Evolutionary conservation across 2,797 vertebrate species (phyloP).

Genomic region (Cyprinella venusta): DNA sequence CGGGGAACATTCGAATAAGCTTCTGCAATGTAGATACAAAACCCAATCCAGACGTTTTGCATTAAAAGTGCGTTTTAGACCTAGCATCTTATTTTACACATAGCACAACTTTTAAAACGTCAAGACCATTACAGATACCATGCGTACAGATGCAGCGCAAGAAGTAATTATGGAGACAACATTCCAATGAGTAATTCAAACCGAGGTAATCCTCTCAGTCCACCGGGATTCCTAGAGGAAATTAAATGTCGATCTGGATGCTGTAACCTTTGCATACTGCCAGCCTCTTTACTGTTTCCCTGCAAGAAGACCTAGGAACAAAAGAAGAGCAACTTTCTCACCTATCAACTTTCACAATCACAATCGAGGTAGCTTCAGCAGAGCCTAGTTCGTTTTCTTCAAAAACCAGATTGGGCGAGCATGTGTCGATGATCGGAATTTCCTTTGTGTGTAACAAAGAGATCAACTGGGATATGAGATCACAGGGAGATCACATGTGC

Average conservation of each 20-base stretch:
- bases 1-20: slow-evolving; percentile 73
- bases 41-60: slow-evolving; percentile 25
- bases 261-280: slow-evolving; percentile 47
- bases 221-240: slow-evolving; percentile 38
- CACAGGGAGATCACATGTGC: slow-evolving; percentile 59
- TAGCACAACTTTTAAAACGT: background rate
- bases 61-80: slow-evolving; percentile 50
- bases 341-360: slow-evolving; percentile 65
- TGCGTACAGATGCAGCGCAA: slow-evolving; percentile 1
- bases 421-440: slow-evolving; percentile 52
- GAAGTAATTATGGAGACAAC: slow-evolving; percentile 37
- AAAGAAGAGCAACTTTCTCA: slow-evolving; percentile 56
- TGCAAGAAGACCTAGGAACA: slow-evolving; percentile 46
- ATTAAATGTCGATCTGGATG: slow-evolving; percentile 50
- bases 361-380: slow-evolving; percentile 46
- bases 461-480: slow-evolving; percentile 45
- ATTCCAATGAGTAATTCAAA: slow-evolving; percentile 31
- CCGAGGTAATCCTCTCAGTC: slow-evolving; percentile 47
- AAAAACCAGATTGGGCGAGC: slow-evolving; percentile 41
- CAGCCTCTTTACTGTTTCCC: slow-evolving; percentile 35
- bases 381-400: slow-evolving; percentile 42
- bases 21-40: slow-evolving; percentile 62
- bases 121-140: background rate
- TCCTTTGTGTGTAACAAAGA: slow-evolving; percentile 61
- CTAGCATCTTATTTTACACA: slow-evolving; percentile 6